Evolutionary conservation across 2,888 invertebrate genomes (phyloP).

Genomic region (Lypha dubia): DNA sequence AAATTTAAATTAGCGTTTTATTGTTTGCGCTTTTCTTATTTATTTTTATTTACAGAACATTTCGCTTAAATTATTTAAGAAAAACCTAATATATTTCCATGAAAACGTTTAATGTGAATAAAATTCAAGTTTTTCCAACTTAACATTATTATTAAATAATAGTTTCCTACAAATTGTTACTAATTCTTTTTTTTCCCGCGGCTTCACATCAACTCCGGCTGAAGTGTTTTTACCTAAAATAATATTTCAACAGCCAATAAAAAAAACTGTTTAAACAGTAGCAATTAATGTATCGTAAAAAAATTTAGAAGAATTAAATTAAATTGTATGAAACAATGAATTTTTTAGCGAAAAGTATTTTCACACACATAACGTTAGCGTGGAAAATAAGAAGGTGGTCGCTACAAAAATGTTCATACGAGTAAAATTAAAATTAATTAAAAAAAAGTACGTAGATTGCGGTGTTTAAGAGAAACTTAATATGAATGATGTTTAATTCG

Average conservation of each 20-base stretch:
- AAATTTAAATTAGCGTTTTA: no score
- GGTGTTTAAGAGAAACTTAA: no score
- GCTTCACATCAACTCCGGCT: background rate
- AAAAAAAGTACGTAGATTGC: no score
- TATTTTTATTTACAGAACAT: no score
- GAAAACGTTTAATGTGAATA: constrained; percentile 6
- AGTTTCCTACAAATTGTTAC: constrained; percentile 53
- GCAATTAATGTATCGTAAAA: constrained; percentile 26
- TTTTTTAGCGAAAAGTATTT: constrained; percentile 55
- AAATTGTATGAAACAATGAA: constrained; percentile 25
- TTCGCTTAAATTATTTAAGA: background rate
- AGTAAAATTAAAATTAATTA: no score
- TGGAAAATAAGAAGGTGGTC: background rate
- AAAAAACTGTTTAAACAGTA: background rate
- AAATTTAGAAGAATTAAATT: background rate
- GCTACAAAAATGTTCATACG: no score
- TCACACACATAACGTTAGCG: constrained; percentile 49
- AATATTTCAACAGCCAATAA: background rate
- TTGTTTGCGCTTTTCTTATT: no score
- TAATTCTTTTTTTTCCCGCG: constrained; percentile 28
- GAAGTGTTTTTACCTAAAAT: constrained; percentile 4
- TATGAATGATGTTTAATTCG: no score
- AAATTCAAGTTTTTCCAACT: background rate
- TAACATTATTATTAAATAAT: constrained; percentile 40
- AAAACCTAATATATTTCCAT: background rate